Evolutionary conservation across 2,113 vertebrate genomes (phyloP), one percentile per base, ranked within the genome.

Genomic region (Heterocephalus glaber): DNA sequence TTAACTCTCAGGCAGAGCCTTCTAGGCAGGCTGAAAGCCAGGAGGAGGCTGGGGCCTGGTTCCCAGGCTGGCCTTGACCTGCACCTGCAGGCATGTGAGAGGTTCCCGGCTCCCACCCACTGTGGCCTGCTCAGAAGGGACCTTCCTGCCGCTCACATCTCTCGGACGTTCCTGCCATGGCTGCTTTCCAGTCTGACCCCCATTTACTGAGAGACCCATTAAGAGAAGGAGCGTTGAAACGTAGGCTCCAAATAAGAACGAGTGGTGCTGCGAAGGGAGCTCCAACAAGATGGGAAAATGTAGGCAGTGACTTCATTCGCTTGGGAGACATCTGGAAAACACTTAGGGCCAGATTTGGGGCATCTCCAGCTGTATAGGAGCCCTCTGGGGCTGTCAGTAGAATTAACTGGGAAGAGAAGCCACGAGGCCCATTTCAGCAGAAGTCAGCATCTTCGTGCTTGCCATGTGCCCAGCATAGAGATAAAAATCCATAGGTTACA

Each of bases 381-480:
- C 20, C 80, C 28, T 20, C 38, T 0, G 11, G 61, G 74, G 44
- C 44, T 13, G 44, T 26, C 38, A 7, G 9, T 12, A 54, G 81
- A 30, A n/a, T n/a, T 7, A 22, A 8, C 49, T 7, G 0, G 0
- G 26, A 24, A 49, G 66, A 72, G 54, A 86, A 30, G 16, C 47
- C 7, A 33, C 20, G 4, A 44, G 89, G 26, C 56, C 35, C 28
- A 33, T 14, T 84, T 87, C 41, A 7, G 0, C 8, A 58, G 66
- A 47, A 63, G 65, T 19, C 10, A 10, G 1, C 1, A 0, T 14
- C 68, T 85, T 16, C 5, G 22, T 26, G 1, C 47, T 44, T 70
- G 74, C 26, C 41, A 2, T 0, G 0, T 13, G 58, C 60, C 82
- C 0, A 1, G 49, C 30, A 17, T 24, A 0, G 1, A 13, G 76